Base-by-base conservation (phyloP, 2,888 invertebrate species). In the Heliconius aoede region DNA sequence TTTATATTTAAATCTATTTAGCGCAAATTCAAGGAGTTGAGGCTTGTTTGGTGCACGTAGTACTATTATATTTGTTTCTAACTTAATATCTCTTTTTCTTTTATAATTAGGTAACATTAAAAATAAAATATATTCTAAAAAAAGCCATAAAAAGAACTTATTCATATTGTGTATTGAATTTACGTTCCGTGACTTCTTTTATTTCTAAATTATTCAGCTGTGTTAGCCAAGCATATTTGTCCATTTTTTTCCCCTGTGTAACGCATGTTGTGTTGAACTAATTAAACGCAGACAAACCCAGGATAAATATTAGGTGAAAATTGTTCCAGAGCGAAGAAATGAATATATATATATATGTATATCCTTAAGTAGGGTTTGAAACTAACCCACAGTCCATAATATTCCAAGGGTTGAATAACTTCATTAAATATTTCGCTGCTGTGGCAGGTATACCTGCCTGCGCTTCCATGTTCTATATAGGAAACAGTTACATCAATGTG, bases 381-480 rank as follows among this genome's bases (percentile, higher is more conserved):
- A 55, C 69, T n/a, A 51, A 30, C 68, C n/a, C 21, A 68, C 68
- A 51, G 28, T n/a, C n/a, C n/a, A 55, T 30, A 30, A 51, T 55
- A 30, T n/a, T 15, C 69, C 51, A 55, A 55, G 30, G 55, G 55
- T 55, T 55, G 30, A 51, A 55, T 51, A 55, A 30, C n/a, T 69
- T 69, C 55, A 69, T 69, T 55, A 69, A 69, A 32, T 69, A 69
- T 69, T 69, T 69, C n/a, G 15, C 7, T n/a, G 15, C 30, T 30
- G n/a, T n/a, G n/a, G n/a, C n/a, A n/a, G n/a, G n/a, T n/a, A n/a
- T n/a, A n/a, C 36, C 30, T n/a, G n/a, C 51, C 18, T 69, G 15
- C 69, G n/a, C 15, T 24, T 24, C 30, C 24, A 55, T 69, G 69
- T 55, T 69, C 30, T 24, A n/a, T n/a, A n/a, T n/a, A n/a, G n/a